Conservation (phyloP, 2,113 vertebrate species). For the Myanophis thanlyinensis region DNA sequence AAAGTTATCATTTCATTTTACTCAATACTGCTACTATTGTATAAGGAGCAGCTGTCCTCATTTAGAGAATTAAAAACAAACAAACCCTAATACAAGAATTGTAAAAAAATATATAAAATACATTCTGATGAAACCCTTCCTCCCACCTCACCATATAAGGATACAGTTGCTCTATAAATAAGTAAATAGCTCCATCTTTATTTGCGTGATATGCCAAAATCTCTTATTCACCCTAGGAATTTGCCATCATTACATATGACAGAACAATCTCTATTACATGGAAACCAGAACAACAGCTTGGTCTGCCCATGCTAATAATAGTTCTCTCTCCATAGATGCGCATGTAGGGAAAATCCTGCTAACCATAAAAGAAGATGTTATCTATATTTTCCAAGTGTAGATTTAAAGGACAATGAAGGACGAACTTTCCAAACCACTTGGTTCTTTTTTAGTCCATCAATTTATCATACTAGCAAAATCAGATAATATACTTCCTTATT, state of each 20-base stretch:
- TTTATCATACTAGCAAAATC: background rate
- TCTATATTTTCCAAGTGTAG: slow-evolving; percentile 2
- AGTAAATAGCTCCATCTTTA: background rate
- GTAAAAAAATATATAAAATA: background rate
- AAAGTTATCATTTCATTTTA: background rate
- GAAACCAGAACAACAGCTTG: background rate
- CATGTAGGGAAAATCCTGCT: background rate
- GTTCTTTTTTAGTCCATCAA: background rate
- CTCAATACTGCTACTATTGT: background rate
- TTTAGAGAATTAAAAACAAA: background rate
- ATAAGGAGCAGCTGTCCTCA: background rate
- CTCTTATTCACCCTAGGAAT: background rate
- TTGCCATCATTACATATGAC: background rate
- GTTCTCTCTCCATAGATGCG: background rate
- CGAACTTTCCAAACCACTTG: background rate
- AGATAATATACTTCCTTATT: background rate
- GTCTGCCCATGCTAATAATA: background rate
- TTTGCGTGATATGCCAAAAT: background rate
- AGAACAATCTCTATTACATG: background rate
- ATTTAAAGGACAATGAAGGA: background rate
- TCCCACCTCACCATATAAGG: background rate
- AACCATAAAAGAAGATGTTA: background rate
- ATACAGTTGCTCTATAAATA: background rate
- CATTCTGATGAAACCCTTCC: background rate
- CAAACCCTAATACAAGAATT: background rate